Evolutionary conservation across 2,797 vertebrate species (phyloP), one percentile per base, ranked within the genome.

Genomic region (Neosilurus hyrtlii): DNA sequence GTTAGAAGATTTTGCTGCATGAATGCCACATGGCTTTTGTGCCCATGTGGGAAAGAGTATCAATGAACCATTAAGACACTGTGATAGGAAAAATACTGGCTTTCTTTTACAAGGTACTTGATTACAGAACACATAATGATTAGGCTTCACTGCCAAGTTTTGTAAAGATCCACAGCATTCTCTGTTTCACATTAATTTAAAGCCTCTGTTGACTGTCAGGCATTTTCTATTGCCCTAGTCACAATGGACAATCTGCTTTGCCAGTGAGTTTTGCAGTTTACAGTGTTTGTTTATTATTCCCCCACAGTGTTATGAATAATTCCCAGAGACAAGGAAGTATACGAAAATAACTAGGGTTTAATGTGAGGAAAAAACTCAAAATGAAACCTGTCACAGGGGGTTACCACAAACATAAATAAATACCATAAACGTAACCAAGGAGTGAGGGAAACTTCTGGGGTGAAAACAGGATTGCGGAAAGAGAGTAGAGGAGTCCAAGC

Each of bases 161-260:
- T 56, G 51, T 30, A 18, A 54, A 26, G 51, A 10, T 72, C 18
- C n/a, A 52, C n/a, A 52, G 22, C 12, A 52, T 72, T 11, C 56
- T 61, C 20, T 37, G 22, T 76, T 59, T 75, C 18, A 75, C 56
- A 61, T 43, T 15, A 3, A n/a, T 76, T 76, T 76, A 43, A 76
- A 61, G 18, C 16, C 20, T 15, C 56, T 37, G 35, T 37, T 76
- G 6, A 61, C 20, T 61, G 71, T 73, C n/a, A 54, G 30, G 30
- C 1, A 4, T 26, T 18, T 73, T 73, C 24, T 16, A 56, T 37
- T 61, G 30, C 30, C 37, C 35, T 43, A 43, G 5, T 61, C 18
- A 61, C 57, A 76, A 43, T 76, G 11, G 10, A 10, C 56, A 54
- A 75, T 75, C 54, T 75, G 73, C 73, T 75, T 75, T 59, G 54